phyloP scores from a whole-genome alignment of 2,113 vertebrate genomes.

The Paraplagusia blochii region DNA sequence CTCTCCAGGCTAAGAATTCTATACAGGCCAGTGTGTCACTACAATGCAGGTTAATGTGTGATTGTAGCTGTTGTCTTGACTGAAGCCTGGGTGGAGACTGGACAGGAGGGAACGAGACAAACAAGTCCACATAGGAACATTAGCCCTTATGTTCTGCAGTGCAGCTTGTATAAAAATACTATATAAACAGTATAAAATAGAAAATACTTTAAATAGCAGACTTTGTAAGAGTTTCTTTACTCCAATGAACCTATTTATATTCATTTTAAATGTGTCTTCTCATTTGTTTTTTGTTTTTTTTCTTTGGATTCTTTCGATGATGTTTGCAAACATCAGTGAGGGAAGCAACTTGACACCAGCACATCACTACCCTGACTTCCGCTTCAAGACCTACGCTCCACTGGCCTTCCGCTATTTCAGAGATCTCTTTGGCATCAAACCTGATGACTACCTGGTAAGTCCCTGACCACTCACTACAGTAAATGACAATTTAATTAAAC shows the following conservation, averaged over 20 bases:
- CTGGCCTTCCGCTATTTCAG: slow-evolving; percentile 98
- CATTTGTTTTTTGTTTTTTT: neutral
- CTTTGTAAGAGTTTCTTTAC: no score
- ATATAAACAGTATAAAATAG: no score
- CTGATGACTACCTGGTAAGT: slow-evolving; percentile 97
- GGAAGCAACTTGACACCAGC: slow-evolving; percentile 97
- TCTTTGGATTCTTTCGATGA: slow-evolving; percentile 27
- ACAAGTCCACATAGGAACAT: slow-evolving; percentile 19
- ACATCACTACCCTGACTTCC: slow-evolving; percentile 97
- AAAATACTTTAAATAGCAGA: no score
- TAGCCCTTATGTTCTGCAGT: neutral
- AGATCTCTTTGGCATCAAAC: slow-evolving; percentile 98
- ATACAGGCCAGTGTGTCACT: slow-evolving; percentile 32
- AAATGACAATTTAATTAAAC: no score
- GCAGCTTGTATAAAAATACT: no score
- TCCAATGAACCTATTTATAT: no score
- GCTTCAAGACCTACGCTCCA: slow-evolving; percentile 97
- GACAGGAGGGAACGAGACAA: slow-evolving; percentile 5
- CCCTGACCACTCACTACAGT: no score
- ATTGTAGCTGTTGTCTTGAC: slow-evolving; percentile 35
- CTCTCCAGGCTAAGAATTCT: slow-evolving; percentile 50
- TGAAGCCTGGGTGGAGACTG: slow-evolving; percentile 16
- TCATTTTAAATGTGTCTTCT: no score
- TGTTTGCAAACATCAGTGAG: slow-evolving; percentile 76
- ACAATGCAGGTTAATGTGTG: slow-evolving; percentile 29